Conservation (phyloP, 2,888 invertebrate species). For the Acleris sparsana region DNA sequence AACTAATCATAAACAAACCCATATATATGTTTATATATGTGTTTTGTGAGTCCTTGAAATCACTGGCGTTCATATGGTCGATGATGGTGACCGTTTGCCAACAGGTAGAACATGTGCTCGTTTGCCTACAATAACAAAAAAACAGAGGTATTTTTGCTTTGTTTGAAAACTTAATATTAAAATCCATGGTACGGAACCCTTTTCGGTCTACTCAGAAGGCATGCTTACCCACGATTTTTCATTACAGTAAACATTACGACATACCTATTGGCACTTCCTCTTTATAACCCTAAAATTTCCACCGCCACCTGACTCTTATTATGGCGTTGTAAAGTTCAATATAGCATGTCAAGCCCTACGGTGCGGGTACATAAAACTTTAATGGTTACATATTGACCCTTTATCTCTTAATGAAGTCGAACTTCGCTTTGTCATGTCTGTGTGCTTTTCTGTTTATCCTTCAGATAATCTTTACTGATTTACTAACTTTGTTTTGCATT, state of each 20-base stretch:
- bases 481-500: conserved; percentile 5
- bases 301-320: conserved; percentile 1
- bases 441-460: conserved; percentile 32
- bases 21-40: too few species aligned
- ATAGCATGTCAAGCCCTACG: neutral
- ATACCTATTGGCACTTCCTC: conserved; percentile 28
- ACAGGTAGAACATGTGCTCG: too few species aligned
- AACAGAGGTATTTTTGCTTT: too few species aligned
- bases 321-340: neutral
- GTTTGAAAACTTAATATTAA: neutral
- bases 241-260: conserved; percentile 34
- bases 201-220: neutral
- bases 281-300: conserved; percentile 23
- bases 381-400: conserved; percentile 36
- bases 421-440: conserved; percentile 36
- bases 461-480: conserved; percentile 27
- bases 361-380: conserved; percentile 21
- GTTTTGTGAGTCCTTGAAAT: too few species aligned
- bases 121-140: too few species aligned
- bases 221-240: conserved; percentile 25
- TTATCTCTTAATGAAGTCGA: conserved; percentile 34
- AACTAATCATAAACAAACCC: too few species aligned
- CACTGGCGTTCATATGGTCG: too few species aligned
- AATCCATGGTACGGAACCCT: conserved; percentile 4
- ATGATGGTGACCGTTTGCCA: too few species aligned